Evolutionary conservation across 1,140 invertebrate genomes (phyloP).

Genomic region (Saccostrea glomerata): DNA sequence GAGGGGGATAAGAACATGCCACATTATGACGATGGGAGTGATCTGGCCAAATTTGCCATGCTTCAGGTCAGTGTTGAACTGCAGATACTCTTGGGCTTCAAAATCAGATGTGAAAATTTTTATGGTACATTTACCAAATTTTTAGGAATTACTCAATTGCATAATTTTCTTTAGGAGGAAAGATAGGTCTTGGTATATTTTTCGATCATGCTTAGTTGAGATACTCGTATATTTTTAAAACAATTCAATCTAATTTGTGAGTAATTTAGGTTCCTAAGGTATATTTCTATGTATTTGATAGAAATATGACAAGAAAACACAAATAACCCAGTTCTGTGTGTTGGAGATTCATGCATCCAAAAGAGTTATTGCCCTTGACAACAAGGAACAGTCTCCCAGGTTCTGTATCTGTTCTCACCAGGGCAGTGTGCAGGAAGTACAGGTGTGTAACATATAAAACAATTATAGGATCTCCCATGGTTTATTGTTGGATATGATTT

Average conservation of each 20-base stretch:
- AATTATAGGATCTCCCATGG: no score
- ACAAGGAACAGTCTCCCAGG: constrained; percentile 38
- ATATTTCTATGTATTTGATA: constrained; percentile 17
- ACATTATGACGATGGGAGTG: constrained; percentile 62
- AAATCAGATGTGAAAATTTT: no score
- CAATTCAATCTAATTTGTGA: not conserved
- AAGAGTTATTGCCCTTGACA: constrained; percentile 38
- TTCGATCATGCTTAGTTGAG: no score
- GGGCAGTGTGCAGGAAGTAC: constrained; percentile 48
- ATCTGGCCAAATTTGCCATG: constrained; percentile 71
- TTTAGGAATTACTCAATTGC: no score
- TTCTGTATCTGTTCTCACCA: constrained; percentile 59
- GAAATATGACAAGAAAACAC: constrained; percentile 58
- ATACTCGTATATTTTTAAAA: not conserved
- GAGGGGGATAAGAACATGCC: constrained; percentile 65
- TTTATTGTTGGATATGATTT: no score
- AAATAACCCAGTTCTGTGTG: constrained; percentile 54
- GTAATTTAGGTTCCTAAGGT: not conserved
- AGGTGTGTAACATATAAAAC: constrained; percentile 50
- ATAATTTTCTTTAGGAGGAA: no score
- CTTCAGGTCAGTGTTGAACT: constrained; percentile 57
- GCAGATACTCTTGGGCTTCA: not conserved
- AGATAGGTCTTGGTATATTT: no score
- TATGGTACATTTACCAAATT: no score
- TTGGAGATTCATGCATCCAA: constrained; percentile 60